These are phyloP conservation scores for Drosophila nigricruria DNA, from an alignment of 2,888 invertebrate genomes.

Conservation along the genomic window DNA sequence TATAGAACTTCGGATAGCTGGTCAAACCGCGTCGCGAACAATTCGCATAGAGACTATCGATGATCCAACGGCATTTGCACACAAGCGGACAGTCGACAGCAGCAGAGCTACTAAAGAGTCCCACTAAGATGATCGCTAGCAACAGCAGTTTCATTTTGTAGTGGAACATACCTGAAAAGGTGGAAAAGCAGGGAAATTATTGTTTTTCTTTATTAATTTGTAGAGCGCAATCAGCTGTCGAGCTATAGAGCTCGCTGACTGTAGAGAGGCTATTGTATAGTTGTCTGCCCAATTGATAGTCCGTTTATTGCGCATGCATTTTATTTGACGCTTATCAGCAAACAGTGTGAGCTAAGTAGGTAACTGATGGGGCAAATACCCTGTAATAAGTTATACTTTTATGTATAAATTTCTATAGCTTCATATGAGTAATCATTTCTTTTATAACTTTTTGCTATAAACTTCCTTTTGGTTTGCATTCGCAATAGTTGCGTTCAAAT, in stretches of 20 bases:
- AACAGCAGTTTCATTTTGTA: conserved; percentile 6
- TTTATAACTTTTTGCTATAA: no score
- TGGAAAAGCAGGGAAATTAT: neutral
- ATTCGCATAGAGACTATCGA: conserved; percentile 82
- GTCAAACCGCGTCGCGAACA: conserved; percentile 76
- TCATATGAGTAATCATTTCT: neutral
- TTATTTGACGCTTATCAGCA: conserved; percentile 42
- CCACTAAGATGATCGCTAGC: conserved; percentile 1
- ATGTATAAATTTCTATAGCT: neutral
- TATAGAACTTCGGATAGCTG: conserved; percentile 74
- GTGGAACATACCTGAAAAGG: conserved; percentile 8
- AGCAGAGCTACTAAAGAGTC: conserved; percentile 1
- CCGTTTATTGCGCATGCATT: conserved; percentile 68
- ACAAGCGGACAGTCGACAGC: conserved; percentile 76
- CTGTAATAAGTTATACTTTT: neutral
- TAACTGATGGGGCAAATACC: neutral
- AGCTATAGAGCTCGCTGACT: neutral
- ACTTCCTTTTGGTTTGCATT: no score
- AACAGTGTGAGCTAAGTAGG: neutral
- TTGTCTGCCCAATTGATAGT: conserved; percentile 1
- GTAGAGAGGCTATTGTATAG: neutral
- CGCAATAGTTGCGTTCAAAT: no score
- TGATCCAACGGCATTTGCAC: conserved; percentile 82
- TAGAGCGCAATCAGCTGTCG: conserved; percentile 29
- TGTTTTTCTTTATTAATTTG: no score